Conservation (phyloP, 2,113 vertebrate species). For the Pachycephala philippinensis region DNA sequence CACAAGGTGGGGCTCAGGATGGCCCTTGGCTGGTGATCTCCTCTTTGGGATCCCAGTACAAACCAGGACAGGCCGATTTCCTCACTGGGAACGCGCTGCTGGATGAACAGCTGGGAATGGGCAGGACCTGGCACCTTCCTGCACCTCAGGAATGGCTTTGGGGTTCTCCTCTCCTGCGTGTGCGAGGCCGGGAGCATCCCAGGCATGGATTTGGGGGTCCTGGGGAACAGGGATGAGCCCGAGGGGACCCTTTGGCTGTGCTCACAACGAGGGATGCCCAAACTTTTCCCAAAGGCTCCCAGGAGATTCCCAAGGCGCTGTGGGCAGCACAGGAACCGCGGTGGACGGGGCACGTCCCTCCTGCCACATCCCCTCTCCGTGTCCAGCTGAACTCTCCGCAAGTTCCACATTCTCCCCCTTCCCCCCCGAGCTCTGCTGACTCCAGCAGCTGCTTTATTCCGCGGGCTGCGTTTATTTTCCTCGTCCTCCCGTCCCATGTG, state of each 20-base stretch:
- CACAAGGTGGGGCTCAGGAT: rapidly evolving
- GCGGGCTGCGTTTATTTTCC: background rate
- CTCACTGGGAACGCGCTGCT: rapidly evolving
- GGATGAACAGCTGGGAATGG: background rate
- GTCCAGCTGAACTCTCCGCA: background rate
- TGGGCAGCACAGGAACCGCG: rapidly evolving
- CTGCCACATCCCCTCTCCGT: background rate
- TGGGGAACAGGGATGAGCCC: background rate
- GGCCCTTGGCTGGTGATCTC: background rate
- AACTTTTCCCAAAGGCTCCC: background rate
- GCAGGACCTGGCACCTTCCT: background rate
- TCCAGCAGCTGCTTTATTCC: background rate
- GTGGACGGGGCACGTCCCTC: rapidly evolving
- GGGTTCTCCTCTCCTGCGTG: rapidly evolving
- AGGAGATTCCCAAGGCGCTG: rapidly evolving
- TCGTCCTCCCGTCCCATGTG: background rate
- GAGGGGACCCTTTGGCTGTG: background rate
- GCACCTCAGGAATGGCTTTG: background rate
- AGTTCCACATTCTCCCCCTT: slow-evolving; percentile 21
- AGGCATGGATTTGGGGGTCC: background rate
- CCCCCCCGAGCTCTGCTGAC: background rate
- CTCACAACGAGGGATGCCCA: rapidly evolving
- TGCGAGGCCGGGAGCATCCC: rapidly evolving
- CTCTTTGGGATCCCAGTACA: background rate
- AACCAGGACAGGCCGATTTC: background rate